Evolutionary conservation across 1,140 invertebrate genomes (phyloP), one percentile per base, ranked within the genome.

Genomic region (Lanistes nyassanus): DNA sequence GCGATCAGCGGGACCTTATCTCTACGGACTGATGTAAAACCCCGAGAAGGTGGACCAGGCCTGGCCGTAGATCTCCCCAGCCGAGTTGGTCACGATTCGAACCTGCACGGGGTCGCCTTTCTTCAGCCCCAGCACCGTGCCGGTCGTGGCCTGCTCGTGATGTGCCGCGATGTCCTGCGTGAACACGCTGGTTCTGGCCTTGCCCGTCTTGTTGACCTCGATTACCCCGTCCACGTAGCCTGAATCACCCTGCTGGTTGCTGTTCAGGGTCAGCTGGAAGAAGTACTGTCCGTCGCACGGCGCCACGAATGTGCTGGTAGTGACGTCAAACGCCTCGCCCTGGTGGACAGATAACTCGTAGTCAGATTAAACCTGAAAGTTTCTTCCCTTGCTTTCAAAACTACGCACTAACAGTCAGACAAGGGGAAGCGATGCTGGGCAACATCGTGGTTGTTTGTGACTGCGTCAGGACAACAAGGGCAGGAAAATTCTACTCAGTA

Each of bases 211-310:
- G 42, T 68, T 68, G n/a, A 68, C 66, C 21, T 51, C n/a, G 31
- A 68, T 68, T 4, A 51, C 39, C 66, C 66, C 66, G 66, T 68
- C 66, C 23, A 68, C 66, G 66, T 68, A 51, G 6, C 66, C 66
- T 2, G 66, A 51, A 26, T 68, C 66, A 2, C 42, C 19, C 34
- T 51, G 23, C 42, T 68, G 66, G 66, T 68, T 39, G 53, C 21
- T 68, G 66, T 51, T 39, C 37, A 68, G 36, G 66, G n/a, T 68
- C 42, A 68, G 66, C 42, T 51, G 66, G 66, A 68, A 68, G 66
- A 51, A 68, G 66, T 68, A 68, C 66, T 68, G 66, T 1, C 66
- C 66, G 42, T 29, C 26, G 66, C 66, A 68, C 4, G 66, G 66
- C 3, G 66, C 66, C 9, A 29, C 51, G 66, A 68, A 68, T 1